A percentile compares a stretch with the other conserved stretches of the same genome.
These are phyloP conservation scores for Ailuropoda melanoleuca DNA, from an alignment of 2,113 vertebrate genomes.

Conservation along the genomic window DNA sequence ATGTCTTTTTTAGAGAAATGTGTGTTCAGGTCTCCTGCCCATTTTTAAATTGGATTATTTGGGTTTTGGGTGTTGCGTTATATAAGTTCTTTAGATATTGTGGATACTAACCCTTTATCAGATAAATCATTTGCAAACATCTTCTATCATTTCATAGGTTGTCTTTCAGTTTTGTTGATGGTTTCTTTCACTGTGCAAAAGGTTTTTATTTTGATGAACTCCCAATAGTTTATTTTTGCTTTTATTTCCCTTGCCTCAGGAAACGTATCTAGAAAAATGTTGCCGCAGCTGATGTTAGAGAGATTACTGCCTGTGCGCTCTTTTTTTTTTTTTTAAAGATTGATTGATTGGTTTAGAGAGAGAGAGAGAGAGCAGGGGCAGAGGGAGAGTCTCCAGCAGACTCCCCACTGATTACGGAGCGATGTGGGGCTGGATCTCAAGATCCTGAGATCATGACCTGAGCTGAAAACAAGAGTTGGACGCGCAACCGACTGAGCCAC, in stretches of 20 bases:
- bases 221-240: not conserved
- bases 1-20: not conserved
- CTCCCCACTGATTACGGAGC: not conserved
- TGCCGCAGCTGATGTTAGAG: not conserved
- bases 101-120: not conserved
- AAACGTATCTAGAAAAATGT: not conserved
- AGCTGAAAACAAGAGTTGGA: not conserved
- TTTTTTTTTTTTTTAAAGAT: not conserved
- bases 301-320: not conserved
- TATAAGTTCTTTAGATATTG: not conserved
- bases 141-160: not conserved
- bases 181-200: not conserved
- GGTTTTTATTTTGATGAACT: not conserved
- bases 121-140: not conserved
- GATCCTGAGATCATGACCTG: not conserved
- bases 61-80: not conserved
- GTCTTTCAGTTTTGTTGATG: not conserved
- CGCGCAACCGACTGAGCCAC: not conserved
- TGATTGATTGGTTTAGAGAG: not conserved
- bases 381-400: not conserved
- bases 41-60: not conserved
- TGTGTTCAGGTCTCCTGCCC: not conserved
- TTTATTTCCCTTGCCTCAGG: not conserved
- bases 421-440: not conserved
- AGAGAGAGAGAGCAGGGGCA: not conserved